A percentile compares a stretch with the other conserved stretches of the same genome.
These are phyloP conservation scores for Tortricodes alternella DNA, from an alignment of 2,888 invertebrate genomes.

Conservation along the genomic window DNA sequence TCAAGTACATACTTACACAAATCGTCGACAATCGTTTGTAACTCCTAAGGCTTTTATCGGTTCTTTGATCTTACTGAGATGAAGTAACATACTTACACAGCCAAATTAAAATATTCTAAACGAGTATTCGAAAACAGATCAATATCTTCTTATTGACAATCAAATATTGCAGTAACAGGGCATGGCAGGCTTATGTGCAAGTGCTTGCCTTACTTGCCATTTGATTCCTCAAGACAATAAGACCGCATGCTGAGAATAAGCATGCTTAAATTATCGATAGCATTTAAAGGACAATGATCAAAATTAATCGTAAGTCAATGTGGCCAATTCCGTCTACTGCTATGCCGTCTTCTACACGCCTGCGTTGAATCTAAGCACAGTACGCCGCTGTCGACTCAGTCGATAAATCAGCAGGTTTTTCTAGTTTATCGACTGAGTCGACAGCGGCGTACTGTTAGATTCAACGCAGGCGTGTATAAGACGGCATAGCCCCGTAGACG, in stretches of 20 bases:
- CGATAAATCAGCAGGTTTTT: no score
- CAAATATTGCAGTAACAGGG: constrained; percentile 1
- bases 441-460: no score
- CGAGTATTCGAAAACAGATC: constrained; percentile 3
- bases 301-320: neutral
- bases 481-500: no score
- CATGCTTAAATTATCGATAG: neutral
- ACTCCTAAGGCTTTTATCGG: no score
- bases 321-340: neutral
- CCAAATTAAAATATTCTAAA: constrained; percentile 9
- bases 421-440: no score
- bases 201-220: constrained; percentile 3
- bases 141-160: constrained; percentile 12
- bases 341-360: no score
- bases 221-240: constrained; percentile 11
- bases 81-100: neutral
- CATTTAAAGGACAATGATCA: neutral
- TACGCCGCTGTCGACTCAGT: no score
- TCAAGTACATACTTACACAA: no score
- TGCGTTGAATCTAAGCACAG: no score
- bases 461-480: no score
- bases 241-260: constrained; percentile 3
- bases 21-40: constrained; percentile 5
- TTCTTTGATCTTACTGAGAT: constrained; percentile 17
- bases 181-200: neutral